phyloP scores from a whole-genome alignment of 2,888 invertebrate species.

The Anticlea derivata region DNA sequence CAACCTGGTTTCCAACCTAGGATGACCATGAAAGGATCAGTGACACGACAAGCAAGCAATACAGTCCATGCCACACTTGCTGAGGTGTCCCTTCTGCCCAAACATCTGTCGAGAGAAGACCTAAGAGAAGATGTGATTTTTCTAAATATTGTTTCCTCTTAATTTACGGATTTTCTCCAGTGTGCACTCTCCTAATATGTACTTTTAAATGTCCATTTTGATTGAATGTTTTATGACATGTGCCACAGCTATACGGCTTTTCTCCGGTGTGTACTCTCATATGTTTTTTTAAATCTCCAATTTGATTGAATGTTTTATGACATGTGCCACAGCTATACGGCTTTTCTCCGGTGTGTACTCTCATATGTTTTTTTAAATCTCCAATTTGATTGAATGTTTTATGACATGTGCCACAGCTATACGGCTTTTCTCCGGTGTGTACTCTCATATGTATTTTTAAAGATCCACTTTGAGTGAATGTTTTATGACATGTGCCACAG shows the following conservation, averaged over 20 bases:
- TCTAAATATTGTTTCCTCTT: neutral
- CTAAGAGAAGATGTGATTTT: constrained; percentile 1
- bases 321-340: neutral
- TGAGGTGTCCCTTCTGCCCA: too few relatives aligned
- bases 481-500: constrained; percentile 5
- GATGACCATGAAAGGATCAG: too few relatives aligned
- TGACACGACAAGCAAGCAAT: too few relatives aligned
- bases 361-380: constrained; percentile 8
- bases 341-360: constrained; percentile 20
- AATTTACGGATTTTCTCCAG: too few relatives aligned
- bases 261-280: constrained; percentile 5
- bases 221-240: constrained; percentile 2
- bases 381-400: neutral
- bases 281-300: neutral
- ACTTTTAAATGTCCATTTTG: neutral
- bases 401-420: constrained; percentile 7
- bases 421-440: constrained; percentile 13
- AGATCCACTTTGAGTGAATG: neutral
- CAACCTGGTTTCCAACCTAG: too few relatives aligned
- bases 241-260: neutral
- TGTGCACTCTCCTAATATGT: constrained; percentile 4
- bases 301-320: neutral
- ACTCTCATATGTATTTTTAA: constrained; percentile 4
- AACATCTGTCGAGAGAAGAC: too few relatives aligned
- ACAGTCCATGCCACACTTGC: too few relatives aligned